Evolutionary conservation across 2,113 vertebrate genomes (phyloP).

Genomic region (Tachysurus fulvidraco): DNA sequence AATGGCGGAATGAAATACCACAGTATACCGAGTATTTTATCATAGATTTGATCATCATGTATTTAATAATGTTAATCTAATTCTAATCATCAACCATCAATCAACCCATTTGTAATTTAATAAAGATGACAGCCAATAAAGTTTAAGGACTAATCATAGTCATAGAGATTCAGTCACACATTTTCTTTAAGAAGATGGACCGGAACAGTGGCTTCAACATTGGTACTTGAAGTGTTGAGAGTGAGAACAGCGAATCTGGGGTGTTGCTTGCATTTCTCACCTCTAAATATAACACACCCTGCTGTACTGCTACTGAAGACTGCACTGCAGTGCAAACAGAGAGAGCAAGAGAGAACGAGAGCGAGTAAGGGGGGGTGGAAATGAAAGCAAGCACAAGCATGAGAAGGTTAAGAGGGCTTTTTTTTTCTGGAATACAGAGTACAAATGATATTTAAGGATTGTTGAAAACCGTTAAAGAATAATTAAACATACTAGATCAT

Average conservation of each 20-base stretch:
- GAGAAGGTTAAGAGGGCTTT: background rate
- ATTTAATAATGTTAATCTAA: background rate
- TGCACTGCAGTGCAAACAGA: conserved; percentile 53
- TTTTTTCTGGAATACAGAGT: conserved; percentile 24
- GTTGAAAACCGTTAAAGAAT: conserved; percentile 18
- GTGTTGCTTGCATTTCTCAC: conserved; percentile 53
- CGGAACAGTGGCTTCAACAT: background rate
- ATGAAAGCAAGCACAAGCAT: background rate
- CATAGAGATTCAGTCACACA: background rate
- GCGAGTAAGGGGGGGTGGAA: background rate
- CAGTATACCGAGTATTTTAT: background rate
- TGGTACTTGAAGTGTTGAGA: conserved; percentile 28
- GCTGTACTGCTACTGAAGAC: conserved; percentile 46
- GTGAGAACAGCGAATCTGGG: conserved; percentile 44
- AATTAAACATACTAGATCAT: background rate
- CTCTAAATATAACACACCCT: conserved; percentile 56
- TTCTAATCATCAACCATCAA: background rate
- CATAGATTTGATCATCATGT: background rate
- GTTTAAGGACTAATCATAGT: background rate
- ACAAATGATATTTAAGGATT: conserved; percentile 37
- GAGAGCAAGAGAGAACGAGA: background rate
- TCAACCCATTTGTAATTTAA: background rate
- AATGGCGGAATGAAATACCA: background rate
- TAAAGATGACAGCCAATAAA: background rate
- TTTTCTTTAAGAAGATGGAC: conserved; percentile 2